phyloP scores from a whole-genome alignment of 2,113 vertebrate species.

The Hyaena hyaena region DNA sequence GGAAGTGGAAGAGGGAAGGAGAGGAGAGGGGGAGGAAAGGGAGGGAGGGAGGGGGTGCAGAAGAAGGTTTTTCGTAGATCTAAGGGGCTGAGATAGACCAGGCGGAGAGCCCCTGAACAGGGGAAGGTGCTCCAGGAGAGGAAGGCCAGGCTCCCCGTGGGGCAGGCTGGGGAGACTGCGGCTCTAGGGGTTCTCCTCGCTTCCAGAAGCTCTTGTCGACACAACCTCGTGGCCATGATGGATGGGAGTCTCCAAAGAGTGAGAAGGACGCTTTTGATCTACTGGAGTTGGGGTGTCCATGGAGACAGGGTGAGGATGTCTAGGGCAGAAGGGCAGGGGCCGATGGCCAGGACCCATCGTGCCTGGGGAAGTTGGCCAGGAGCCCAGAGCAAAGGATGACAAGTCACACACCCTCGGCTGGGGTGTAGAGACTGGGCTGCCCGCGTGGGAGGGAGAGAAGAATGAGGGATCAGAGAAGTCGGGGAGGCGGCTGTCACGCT shows the following conservation, averaged over 20 bases:
- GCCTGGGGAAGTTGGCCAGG: background rate
- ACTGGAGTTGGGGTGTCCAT: background rate
- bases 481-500: rapidly evolving
- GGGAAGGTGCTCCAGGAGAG: background rate
- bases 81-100: background rate
- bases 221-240: background rate
- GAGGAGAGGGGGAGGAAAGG: no score
- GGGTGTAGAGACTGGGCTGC: rapidly evolving
- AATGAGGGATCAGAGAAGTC: background rate
- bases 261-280: background rate
- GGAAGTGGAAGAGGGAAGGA: no score
- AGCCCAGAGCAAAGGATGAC: background rate
- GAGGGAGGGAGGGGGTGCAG: background rate
- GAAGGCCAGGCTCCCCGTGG: no score
- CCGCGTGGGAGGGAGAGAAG: background rate
- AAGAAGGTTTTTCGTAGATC: background rate
- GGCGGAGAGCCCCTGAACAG: rapidly evolving
- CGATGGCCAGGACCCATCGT: background rate
- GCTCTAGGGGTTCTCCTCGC: background rate
- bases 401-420: background rate
- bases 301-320: background rate
- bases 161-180: background rate
- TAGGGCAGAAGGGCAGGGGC: rapidly evolving
- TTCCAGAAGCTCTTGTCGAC: background rate
- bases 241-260: background rate